Percentiles rank a stretch among this genome's conserved stretches.
These are phyloP conservation scores for Tarsius wallacei DNA, from an alignment of 2,797 vertebrate species.

Conservation along the genomic window DNA sequence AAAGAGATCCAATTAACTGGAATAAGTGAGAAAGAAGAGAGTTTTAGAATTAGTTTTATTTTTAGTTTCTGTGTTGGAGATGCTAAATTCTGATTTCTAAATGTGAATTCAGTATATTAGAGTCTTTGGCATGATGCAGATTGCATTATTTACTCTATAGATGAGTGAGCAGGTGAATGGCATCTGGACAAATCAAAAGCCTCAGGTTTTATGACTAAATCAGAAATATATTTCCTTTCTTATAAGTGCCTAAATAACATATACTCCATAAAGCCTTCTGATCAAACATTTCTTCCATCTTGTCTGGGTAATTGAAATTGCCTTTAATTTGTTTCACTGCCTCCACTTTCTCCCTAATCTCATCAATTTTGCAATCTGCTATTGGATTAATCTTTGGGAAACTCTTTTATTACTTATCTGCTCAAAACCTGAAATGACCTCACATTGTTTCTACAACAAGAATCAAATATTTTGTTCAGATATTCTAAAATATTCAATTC, in stretches of 20 bases:
- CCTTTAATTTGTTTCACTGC: background rate
- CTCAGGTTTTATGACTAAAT: conserved; percentile 23
- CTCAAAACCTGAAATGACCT: background rate
- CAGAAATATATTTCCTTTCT: conserved; percentile 51
- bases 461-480: background rate
- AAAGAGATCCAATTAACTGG: conserved; percentile 49
- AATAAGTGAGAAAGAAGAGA: background rate
- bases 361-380: background rate
- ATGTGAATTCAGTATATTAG: background rate
- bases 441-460: background rate
- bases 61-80: conserved; percentile 37
- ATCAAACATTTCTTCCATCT: background rate
- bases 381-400: background rate
- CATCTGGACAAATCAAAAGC: background rate
- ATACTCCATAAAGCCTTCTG: background rate
- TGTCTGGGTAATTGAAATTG: background rate
- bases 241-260: background rate
- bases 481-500: background rate
- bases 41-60: conserved; percentile 22
- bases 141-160: background rate
- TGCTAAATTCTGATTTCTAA: conserved; percentile 60
- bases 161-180: background rate
- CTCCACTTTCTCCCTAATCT: background rate
- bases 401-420: background rate
- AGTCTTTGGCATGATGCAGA: background rate